These are phyloP conservation scores for Morphnarchus princeps DNA, from an alignment of 2,113 vertebrate species.

Conservation along the genomic window DNA sequence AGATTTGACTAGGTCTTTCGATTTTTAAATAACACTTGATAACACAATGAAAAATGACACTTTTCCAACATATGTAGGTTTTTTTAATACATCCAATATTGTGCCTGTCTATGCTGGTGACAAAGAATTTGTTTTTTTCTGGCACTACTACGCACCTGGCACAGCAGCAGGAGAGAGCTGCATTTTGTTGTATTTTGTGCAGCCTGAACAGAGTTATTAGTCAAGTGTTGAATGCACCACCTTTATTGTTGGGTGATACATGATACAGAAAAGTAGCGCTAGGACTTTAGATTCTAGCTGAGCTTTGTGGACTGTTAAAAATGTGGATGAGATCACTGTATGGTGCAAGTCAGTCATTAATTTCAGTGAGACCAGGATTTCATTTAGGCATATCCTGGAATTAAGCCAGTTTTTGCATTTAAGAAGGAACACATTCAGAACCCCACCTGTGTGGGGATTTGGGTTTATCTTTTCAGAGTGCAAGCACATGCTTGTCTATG, in stretches of 20 bases:
- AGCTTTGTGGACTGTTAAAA: neutral
- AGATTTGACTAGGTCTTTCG: neutral
- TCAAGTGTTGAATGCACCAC: neutral
- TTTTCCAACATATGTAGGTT: accelerated
- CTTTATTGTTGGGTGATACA: neutral
- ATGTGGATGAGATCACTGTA: neutral
- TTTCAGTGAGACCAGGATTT: neutral
- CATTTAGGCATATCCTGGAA: neutral
- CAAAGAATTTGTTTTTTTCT: neutral
- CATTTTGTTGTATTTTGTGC: neutral
- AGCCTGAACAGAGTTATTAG: neutral
- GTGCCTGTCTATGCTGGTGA: neutral
- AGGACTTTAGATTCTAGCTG: neutral
- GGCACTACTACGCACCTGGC: accelerated
- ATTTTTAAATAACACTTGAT: neutral
- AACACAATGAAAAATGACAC: neutral
- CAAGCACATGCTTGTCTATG: neutral
- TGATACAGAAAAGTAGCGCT: neutral
- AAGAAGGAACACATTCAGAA: neutral
- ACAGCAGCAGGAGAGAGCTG: neutral
- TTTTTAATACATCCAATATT: neutral
- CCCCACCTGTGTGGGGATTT: neutral
- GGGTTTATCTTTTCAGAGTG: neutral
- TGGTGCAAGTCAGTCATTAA: neutral
- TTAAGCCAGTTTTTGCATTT: neutral